Base-by-base conservation (phyloP, 2,113 vertebrate genomes). In the Sarotherodon lohbergeri region DNA sequence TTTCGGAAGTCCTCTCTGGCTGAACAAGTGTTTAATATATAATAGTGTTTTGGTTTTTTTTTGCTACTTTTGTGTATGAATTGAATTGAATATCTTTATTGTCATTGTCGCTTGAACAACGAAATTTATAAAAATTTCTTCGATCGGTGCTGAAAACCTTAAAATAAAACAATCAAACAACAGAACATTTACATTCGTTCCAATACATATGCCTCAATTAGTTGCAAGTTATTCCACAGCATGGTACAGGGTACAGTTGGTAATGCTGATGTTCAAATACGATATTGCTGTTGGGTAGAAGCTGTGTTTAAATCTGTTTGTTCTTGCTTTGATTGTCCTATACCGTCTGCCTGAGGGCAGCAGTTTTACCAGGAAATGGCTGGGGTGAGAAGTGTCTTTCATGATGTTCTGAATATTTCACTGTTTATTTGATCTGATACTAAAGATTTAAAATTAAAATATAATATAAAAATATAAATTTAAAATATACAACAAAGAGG, bases 11-110 rank as follows among this genome's bases (percentile, higher is more conserved):
- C 7, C 36, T 71, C 36, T 24, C 12, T 43, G 3, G 7, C n/a
- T 43, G 36, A 4, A 22, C 4, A 68, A 71, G 36, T 71, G n/a
- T 43, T 66, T 7, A n/a, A n/a, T 66, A 39, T n/a, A 22, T 71
- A 9, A 9, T 43, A 9, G n/a, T 11, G 13, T 46, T 46, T 16
- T 16, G 55, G 0, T 0, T 2, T 5, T 24, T 16, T 43, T 14
- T 9, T 24, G 48, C 39, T 5, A 46, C 41, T 29, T 48, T 76
- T 48, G 41, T 73, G 22, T 73, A 22, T 22, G 0, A 63, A 63
- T 63, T 63, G 16, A 63, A 34, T 4, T 34, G 59, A 34, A 34
- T 63, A 63, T 32, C 57, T 61, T 61, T 32, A 61, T 61, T 5
- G 57, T 61, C 27, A 61, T 32, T 63, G 59, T 63, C 29, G 0